A percentile compares a stretch with the other conserved stretches of the same genome.
These are phyloP conservation scores for Cosmorhoe ocellata DNA, from an alignment of 2,888 invertebrate genomes.

Conservation along the genomic window DNA sequence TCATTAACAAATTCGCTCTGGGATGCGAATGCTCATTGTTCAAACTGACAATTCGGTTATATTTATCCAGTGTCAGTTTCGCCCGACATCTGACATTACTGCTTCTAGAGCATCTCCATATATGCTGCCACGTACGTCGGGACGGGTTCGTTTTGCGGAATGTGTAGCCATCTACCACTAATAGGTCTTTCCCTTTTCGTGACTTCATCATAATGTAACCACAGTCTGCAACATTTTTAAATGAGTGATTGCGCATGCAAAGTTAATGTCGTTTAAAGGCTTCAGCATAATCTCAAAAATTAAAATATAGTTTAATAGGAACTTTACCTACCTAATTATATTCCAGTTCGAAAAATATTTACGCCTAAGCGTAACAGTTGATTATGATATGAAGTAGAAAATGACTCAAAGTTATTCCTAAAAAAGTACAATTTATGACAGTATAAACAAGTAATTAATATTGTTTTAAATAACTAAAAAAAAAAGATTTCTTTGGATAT, in stretches of 20 bases:
- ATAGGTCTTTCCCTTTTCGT: slow-evolving; percentile 16
- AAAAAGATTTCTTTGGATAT: too few relatives aligned
- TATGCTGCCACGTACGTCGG: not conserved
- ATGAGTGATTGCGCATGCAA: too few relatives aligned
- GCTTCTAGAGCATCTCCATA: slow-evolving; percentile 18
- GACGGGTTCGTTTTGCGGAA: not conserved
- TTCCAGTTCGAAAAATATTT: too few relatives aligned
- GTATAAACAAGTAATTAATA: too few relatives aligned
- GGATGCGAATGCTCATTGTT: slow-evolving; percentile 33
- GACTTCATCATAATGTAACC: slow-evolving; percentile 18
- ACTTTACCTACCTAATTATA: too few relatives aligned
- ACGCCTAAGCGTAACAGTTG: too few relatives aligned
- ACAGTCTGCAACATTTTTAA: not conserved
- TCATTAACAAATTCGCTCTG: not conserved
- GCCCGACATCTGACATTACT: slow-evolving; percentile 39
- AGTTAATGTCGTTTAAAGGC: not conserved
- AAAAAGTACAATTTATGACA: too few relatives aligned
- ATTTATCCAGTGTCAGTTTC: slow-evolving; percentile 33
- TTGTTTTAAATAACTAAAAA: too few relatives aligned
- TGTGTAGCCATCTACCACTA: slow-evolving; percentile 19
- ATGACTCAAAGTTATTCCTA: too few relatives aligned
- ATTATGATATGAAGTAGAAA: too few relatives aligned
- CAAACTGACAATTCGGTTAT: slow-evolving; percentile 25
- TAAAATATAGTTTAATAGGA: too few relatives aligned
- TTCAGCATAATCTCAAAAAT: too few relatives aligned